Base-by-base conservation (phyloP, 2,797 vertebrate genomes). In the Melopsittacus undulatus region DNA sequence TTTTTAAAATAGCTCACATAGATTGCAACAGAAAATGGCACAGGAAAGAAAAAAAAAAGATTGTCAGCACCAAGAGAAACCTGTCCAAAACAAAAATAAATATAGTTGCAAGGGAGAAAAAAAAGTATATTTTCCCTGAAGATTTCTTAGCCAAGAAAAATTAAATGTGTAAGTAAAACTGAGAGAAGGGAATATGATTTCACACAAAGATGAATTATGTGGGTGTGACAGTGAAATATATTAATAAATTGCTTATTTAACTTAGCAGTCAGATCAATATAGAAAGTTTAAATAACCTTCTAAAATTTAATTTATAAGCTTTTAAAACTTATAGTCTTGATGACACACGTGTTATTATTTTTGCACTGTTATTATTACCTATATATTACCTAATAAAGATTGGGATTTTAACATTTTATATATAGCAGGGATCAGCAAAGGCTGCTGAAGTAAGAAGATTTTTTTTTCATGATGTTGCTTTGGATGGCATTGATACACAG, bases 1-100 rank as follows among this genome's bases (percentile, higher is more conserved):
- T 96, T 97, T 90, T 63, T 23, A 94, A 95, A 94, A 86, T 38
- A 66, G 42, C 68, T 94, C 70, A 51, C 43, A 73, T 32, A 75
- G 13, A 51, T 85, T 90, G 32, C 21, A 90, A 56, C 11, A 83
- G 59, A 92, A 94, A 92, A 49, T 42, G 20, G 4, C 61, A 80
- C 63, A 75, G 18, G 49, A 67, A 64, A 76, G 49, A 67, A 64
- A 76, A 32, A 57, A 4, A 6, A 15, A 18, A 36, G 36, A 4
- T 29, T 92, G 74, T 92, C 80, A 90, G 70, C 48, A 91, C 20
- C 13, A 68, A 61, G 48, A 87, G 22, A 94, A 95, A 91, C n/a
- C 20, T 85, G 11, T 74, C 61, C 32, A 77, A 95, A 94, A 42
- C 5, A 82, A 90, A 93, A 89, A 49, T 24, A 82, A 76, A 76